These are phyloP conservation scores for Erynnis tages DNA, from an alignment of 2,888 invertebrate genomes.

Conservation along the genomic window DNA sequence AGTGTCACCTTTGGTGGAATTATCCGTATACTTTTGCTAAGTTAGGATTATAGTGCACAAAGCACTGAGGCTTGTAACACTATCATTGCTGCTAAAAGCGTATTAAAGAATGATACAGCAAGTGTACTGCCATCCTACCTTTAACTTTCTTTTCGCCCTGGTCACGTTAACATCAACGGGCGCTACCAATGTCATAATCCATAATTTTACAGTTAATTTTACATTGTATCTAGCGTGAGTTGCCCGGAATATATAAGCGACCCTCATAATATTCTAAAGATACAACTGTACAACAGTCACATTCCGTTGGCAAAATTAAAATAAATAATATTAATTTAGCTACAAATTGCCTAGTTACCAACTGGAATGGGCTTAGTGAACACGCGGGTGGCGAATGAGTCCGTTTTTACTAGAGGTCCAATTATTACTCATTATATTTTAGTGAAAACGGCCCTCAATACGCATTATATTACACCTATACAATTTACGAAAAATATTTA, in stretches of 20 bases:
- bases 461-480: constrained; percentile 66
- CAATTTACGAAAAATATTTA: constrained; percentile 78
- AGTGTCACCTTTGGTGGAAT: constrained; percentile 66
- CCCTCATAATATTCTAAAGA: constrained; percentile 62
- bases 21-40: constrained; percentile 73
- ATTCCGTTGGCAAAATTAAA: constrained; percentile 79
- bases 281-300: constrained; percentile 77
- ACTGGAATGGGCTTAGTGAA: constrained; percentile 78
- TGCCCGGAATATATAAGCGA: constrained; percentile 40
- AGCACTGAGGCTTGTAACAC: constrained; percentile 48
- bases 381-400: constrained; percentile 80
- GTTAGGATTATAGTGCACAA: constrained; percentile 60
- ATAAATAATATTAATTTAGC: constrained; percentile 77
- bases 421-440: constrained; percentile 39
- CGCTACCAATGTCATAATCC: constrained; percentile 37
- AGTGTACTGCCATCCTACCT: constrained; percentile 8
- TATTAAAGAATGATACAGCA: constrained; percentile 19
- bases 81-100: constrained; percentile 38
- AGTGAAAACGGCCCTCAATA: constrained; percentile 59
- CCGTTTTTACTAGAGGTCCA: constrained; percentile 68
- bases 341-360: constrained; percentile 79
- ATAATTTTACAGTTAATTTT: constrained; percentile 31
- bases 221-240: constrained; percentile 8
- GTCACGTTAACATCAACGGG: constrained; percentile 42
- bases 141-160: constrained; percentile 37